These are phyloP conservation scores for Aphaenogaster ashmeadi DNA, from an alignment of 1,140 invertebrate species.

Conservation along the genomic window DNA sequence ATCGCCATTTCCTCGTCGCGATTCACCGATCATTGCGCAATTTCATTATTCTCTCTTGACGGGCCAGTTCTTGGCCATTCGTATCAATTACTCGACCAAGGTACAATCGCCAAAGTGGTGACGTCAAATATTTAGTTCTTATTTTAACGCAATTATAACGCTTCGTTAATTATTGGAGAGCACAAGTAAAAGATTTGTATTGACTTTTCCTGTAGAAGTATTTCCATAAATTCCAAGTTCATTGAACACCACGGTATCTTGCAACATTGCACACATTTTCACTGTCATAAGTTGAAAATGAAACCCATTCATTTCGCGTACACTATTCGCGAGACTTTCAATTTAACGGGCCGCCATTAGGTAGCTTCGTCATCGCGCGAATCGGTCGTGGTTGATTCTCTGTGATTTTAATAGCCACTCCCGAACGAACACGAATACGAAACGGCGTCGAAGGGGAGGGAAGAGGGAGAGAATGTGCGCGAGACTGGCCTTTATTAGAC, in stretches of 20 bases:
- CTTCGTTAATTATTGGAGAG: not conserved
- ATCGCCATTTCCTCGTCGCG: slow-evolving; percentile 55
- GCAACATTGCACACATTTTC: not conserved
- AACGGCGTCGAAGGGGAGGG: slow-evolving; percentile 35
- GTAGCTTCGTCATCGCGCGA: slow-evolving; percentile 46
- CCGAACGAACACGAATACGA: slow-evolving; percentile 39
- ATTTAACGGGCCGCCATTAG: slow-evolving; percentile 11
- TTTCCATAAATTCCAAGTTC: not conserved
- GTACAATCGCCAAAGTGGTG: not conserved
- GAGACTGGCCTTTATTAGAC: slow-evolving; percentile 75
- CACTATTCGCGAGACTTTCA: slow-evolving; percentile 38
- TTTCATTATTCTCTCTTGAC: slow-evolving; percentile 42
- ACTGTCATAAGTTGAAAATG: slow-evolving; percentile 14
- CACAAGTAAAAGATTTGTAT: not conserved
- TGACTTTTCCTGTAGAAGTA: not conserved
- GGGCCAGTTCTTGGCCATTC: slow-evolving; percentile 3
- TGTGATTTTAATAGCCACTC: slow-evolving; percentile 58
- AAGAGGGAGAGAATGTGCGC: slow-evolving; percentile 24
- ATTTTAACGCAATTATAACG: not conserved
- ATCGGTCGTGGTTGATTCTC: slow-evolving; percentile 45
- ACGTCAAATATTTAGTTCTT: not conserved
- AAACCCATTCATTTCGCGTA: slow-evolving; percentile 1
- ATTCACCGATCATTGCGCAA: slow-evolving; percentile 55
- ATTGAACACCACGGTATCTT: not conserved
- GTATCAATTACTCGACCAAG: slow-evolving; percentile 40